These are phyloP conservation scores for Mactra quadrangularis DNA, from an alignment of 1,140 invertebrate species.

Conservation along the genomic window DNA sequence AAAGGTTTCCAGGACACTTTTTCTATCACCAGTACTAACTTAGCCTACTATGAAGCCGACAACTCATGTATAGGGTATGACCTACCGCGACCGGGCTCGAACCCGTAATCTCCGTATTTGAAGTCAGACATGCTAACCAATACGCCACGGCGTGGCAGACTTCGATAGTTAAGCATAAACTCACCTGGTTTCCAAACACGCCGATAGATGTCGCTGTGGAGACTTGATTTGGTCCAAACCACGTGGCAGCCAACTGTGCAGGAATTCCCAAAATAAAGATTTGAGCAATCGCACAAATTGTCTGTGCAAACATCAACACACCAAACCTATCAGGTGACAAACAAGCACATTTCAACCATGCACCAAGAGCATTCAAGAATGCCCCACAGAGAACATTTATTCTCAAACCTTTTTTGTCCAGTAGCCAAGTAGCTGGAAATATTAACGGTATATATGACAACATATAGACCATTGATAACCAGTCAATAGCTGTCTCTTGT, in stretches of 20 bases:
- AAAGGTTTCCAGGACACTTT: no score
- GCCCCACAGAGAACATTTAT: constrained; percentile 93
- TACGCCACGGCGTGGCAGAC: no score
- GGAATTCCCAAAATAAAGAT: constrained; percentile 98
- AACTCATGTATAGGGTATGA: no score
- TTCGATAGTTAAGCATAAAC: no score
- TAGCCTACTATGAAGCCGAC: no score
- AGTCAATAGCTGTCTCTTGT: constrained; percentile 90
- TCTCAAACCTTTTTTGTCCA: constrained; percentile 94
- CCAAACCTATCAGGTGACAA: constrained; percentile 68
- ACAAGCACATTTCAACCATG: constrained; percentile 96
- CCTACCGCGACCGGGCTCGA: no score
- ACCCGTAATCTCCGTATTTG: no score
- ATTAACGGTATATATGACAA: constrained; percentile 97
- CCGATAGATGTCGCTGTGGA: constrained; percentile 98
- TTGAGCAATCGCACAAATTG: constrained; percentile 92
- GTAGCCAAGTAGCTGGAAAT: constrained; percentile 96
- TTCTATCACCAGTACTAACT: no score
- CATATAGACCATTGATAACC: constrained; percentile 99
- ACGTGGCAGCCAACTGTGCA: constrained; percentile 95
- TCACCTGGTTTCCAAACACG: constrained; percentile 99
- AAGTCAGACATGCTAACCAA: no score
- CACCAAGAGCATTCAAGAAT: constrained; percentile 92
- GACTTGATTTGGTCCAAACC: constrained; percentile 97
- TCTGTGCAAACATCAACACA: constrained; percentile 86